Conservation (phyloP, 1,140 invertebrate genomes). For the Aphelenchoides fujianensis region DNA sequence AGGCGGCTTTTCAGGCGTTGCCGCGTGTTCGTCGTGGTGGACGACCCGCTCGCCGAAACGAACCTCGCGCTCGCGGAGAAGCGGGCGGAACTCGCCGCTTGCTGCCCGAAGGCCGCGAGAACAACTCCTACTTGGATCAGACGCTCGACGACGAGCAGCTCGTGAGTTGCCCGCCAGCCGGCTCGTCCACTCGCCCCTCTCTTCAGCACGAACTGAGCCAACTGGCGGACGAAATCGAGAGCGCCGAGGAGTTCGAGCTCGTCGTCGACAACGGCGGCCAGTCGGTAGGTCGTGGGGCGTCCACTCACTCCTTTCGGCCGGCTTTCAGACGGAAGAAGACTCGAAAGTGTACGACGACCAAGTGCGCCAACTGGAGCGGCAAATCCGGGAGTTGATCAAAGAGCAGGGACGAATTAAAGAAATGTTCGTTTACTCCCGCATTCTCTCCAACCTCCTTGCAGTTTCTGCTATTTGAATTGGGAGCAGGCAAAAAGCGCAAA, state of each 20-base stretch:
- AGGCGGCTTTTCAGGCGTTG: background rate
- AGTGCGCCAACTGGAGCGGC: background rate
- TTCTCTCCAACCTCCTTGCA: background rate
- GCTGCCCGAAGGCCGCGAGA: background rate
- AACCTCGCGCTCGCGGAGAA: background rate
- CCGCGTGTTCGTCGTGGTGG: background rate
- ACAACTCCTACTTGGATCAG: background rate
- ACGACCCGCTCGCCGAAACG: background rate
- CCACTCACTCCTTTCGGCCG: background rate
- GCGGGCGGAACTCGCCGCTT: background rate
- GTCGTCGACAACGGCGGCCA: background rate
- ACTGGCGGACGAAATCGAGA: background rate
- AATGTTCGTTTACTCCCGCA: background rate
- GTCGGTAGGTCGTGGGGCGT: background rate
- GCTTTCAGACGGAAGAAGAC: background rate
- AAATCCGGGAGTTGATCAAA: background rate
- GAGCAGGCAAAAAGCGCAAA: background rate
- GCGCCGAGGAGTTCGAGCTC: background rate
- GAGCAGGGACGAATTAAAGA: background rate
- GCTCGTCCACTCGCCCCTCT: background rate
- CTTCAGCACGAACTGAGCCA: background rate
- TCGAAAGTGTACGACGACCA: background rate
- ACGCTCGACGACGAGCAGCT: background rate
- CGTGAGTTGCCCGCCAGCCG: background rate
- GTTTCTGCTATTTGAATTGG: background rate